phyloP scores from a whole-genome alignment of 1,140 invertebrate genomes.

The Mercenaria mercenaria region DNA sequence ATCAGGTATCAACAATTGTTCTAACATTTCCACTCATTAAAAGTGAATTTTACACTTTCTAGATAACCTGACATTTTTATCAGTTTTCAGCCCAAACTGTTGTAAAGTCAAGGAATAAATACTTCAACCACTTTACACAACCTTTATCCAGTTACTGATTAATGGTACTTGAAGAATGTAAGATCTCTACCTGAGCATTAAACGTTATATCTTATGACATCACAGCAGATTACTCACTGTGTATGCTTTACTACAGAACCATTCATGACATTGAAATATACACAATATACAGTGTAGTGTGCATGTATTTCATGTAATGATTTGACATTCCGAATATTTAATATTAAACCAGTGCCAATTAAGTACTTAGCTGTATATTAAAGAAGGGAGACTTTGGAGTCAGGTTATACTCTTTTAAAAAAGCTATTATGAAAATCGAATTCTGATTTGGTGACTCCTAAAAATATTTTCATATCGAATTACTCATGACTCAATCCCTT shows the following conservation, averaged over 20 bases:
- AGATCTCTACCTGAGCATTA: not conserved
- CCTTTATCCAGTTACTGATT: constrained; percentile 23
- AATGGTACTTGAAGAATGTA: constrained; percentile 30
- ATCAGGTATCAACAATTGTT: too few relatives aligned
- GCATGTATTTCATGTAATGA: not conserved
- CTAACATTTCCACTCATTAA: not conserved
- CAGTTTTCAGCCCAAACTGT: not conserved
- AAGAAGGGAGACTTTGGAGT: too few relatives aligned
- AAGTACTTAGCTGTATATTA: too few relatives aligned
- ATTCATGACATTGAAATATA: not conserved
- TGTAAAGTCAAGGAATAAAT: not conserved
- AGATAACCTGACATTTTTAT: constrained; percentile 1
- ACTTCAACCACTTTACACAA: constrained; percentile 20
- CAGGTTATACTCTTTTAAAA: too few relatives aligned
- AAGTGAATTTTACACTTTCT: not conserved
- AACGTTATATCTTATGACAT: not conserved
- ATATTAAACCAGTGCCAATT: too few relatives aligned
- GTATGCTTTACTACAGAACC: not conserved
- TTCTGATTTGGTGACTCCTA: too few relatives aligned
- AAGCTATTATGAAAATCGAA: too few relatives aligned
- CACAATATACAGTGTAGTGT: not conserved
- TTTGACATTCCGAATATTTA: too few relatives aligned
- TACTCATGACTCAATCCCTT: too few relatives aligned
- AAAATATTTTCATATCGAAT: too few relatives aligned
- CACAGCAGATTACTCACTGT: not conserved